These are phyloP conservation scores for Orussus abietinus DNA, from an alignment of 1,140 invertebrate genomes.

Conservation along the genomic window DNA sequence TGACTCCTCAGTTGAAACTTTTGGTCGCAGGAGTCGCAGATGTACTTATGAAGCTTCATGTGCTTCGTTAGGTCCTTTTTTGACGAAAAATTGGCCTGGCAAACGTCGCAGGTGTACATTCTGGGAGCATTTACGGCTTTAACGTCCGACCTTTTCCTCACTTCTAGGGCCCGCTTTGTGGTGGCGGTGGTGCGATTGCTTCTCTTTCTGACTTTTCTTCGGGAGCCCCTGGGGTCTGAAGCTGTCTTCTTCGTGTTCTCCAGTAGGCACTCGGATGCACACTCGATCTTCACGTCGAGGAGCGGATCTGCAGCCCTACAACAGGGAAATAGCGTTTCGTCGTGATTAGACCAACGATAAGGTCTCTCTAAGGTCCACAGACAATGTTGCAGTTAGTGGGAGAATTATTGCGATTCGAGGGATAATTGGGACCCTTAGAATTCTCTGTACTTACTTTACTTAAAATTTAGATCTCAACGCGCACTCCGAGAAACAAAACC, in stretches of 20 bases:
- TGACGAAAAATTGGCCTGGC: neutral
- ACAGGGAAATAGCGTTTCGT: too few species aligned
- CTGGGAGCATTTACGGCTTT: neutral
- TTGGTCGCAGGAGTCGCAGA: slow-evolving; percentile 1
- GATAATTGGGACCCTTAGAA: too few species aligned
- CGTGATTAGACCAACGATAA: too few species aligned
- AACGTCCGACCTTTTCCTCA: neutral
- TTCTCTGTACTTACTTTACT: too few species aligned
- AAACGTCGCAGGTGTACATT: slow-evolving; percentile 4
- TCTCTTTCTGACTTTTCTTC: too few species aligned
- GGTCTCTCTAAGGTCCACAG: too few species aligned
- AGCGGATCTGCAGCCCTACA: neutral
- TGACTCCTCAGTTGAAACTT: slow-evolving; percentile 1
- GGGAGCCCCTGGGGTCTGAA: too few species aligned
- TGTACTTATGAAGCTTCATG: slow-evolving; percentile 4
- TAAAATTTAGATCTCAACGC: too few species aligned
- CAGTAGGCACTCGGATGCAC: neutral
- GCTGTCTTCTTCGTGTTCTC: neutral
- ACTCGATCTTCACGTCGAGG: neutral
- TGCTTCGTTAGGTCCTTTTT: slow-evolving; percentile 2
- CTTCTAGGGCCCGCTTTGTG: neutral
- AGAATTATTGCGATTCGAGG: too few species aligned
- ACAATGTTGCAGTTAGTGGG: too few species aligned
- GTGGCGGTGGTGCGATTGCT: neutral
- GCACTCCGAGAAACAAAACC: too few species aligned